Conservation (phyloP, 2,797 vertebrate species). For the Steatocranus sp. region DNA sequence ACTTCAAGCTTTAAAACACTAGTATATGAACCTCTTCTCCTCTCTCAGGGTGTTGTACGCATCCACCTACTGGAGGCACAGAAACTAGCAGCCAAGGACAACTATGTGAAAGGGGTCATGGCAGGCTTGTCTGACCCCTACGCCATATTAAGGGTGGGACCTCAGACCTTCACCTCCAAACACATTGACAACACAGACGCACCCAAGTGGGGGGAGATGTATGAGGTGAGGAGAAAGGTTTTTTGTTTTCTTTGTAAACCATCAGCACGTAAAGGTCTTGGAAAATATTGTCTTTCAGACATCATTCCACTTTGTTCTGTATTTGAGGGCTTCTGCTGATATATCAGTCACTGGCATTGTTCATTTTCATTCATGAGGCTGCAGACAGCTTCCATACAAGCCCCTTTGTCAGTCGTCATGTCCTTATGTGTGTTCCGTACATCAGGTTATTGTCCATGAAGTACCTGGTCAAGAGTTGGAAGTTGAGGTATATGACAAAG, state of each 20-base stretch:
- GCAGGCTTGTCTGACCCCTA: constrained; percentile 92
- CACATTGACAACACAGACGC: constrained; percentile 83
- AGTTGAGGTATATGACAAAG: constrained; percentile 94
- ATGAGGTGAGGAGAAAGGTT: constrained; percentile 78
- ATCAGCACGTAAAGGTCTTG: background rate
- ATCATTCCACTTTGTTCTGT: constrained; percentile 19
- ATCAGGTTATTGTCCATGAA: constrained; percentile 91
- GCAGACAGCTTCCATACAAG: constrained; percentile 1
- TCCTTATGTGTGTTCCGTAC: constrained; percentile 56
- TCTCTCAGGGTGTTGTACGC: constrained; percentile 84
- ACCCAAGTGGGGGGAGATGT: constrained; percentile 89
- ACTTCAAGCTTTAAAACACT: background rate
- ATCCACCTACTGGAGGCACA: constrained; percentile 86
- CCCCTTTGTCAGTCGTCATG: constrained; percentile 34
- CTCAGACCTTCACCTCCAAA: constrained; percentile 86
- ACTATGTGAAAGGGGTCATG: constrained; percentile 85
- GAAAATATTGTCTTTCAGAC: background rate
- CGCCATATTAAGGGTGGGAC: constrained; percentile 84
- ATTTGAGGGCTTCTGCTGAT: background rate
- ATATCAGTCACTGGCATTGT: background rate
- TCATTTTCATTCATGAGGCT: constrained; percentile 18
- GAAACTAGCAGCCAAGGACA: constrained; percentile 83
- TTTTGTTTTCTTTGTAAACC: background rate
- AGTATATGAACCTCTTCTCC: background rate
- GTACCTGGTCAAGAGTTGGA: constrained; percentile 94